Conservation (phyloP, 1,140 invertebrate genomes). For the Panagrolaimus sp. region DNA sequence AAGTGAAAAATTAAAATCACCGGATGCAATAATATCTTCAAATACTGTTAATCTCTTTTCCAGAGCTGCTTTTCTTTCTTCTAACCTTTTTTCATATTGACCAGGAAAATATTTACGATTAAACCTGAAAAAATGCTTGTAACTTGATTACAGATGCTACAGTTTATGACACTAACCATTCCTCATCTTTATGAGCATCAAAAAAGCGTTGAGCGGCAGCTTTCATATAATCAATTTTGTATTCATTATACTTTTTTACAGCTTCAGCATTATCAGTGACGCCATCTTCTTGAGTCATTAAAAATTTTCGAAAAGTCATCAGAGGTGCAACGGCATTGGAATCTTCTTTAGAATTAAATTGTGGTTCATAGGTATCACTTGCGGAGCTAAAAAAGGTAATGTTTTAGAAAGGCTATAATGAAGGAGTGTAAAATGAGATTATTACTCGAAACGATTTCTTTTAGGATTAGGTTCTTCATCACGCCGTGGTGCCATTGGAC, state of each 20-base stretch:
- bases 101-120: conserved; percentile 97
- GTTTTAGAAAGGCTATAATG: conserved; percentile 10
- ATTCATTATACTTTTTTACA: conserved; percentile 93
- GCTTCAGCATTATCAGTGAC: conserved; percentile 85
- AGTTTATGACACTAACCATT: conserved; percentile 75
- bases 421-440: neutral
- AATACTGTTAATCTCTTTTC: conserved; percentile 86
- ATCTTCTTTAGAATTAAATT: conserved; percentile 60
- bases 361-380: conserved; percentile 44
- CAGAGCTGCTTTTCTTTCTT: conserved; percentile 75
- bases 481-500: conserved; percentile 19
- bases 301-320: conserved; percentile 93
- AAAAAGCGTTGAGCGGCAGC: conserved; percentile 69
- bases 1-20: conserved; percentile 61
- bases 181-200: conserved; percentile 95
- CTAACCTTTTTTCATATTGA: conserved; percentile 81
- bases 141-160: conserved; percentile 64
- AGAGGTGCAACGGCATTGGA: conserved; percentile 69
- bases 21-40: conserved; percentile 72
- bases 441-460: conserved; percentile 39
- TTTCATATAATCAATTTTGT: conserved; percentile 91
- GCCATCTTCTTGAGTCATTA: conserved; percentile 89
- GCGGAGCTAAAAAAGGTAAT: conserved; percentile 29
- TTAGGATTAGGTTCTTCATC: conserved; percentile 38
- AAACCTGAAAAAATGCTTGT: conserved; percentile 73